Base-by-base conservation (phyloP, 2,113 vertebrate species). In the Greenwoodochromis staneri region DNA sequence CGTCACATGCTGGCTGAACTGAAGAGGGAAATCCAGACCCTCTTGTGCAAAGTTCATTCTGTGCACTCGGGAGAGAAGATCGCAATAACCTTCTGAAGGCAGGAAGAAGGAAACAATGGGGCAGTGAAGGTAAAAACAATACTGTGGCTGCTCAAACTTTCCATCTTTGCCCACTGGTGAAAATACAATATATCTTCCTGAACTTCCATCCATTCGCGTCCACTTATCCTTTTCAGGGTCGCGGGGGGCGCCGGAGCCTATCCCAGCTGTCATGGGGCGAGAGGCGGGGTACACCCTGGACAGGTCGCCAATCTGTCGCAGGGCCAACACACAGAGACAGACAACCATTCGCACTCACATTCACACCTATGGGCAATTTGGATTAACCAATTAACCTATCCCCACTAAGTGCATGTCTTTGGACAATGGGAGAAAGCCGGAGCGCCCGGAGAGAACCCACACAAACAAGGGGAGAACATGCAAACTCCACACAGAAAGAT, bases 1-100 rank as follows among this genome's bases (percentile, higher is more conserved):
- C 87, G 29, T 93, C 89, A 83, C 76, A 69, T 86, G 84, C 84
- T 87, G 88, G 83, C 86, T 83, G 85, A 88, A 87, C 86, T 34
- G 51, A 42, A 76, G 86, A 80, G 88, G 80, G 83, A 93, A 88
- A 88, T 54, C 84, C 57, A 93, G 85, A 87, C 38, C 80, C 84
- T 86, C 31, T 38, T 9, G 66, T 36, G 42, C 21, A 47, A 81
- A 66, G 88, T 91, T 88, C 80, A 87, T 27, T 83, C 85, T 76
- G 83, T 87, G 42, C 51, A 38, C 82, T 82, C 42, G 54, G 87
- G 76, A 85, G 47, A 91, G 57, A 53, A 53, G 85, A 78, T 80
- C 76, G 47, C 51, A 40, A 89, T 83, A 29, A 45, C 7, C 69
- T 83, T 27, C 81, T 83, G 82, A 87, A 57, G 47, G 47, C 36